Percentiles rank a stretch among this genome's conserved stretches.
Conservation (phyloP, 2,113 vertebrate genomes). For the Podiceps cristatus region DNA sequence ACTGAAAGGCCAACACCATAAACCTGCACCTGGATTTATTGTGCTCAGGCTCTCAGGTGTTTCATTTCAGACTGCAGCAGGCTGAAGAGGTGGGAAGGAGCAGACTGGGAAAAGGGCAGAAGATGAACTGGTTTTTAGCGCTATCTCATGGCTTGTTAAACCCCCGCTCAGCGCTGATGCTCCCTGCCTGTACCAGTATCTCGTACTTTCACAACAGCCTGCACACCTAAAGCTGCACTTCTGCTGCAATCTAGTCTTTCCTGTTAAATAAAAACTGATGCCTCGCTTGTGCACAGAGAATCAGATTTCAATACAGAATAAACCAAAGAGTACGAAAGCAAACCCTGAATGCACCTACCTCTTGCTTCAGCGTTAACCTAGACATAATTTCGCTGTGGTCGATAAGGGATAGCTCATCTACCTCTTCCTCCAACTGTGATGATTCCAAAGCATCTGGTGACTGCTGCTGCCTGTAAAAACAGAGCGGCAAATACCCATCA, state of each 20-base stretch:
- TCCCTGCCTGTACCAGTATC: neutral
- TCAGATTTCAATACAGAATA: neutral
- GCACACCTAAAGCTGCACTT: neutral
- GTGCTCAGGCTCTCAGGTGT: neutral
- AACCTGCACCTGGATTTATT: neutral
- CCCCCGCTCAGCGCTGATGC: neutral
- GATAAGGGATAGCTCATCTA: slow-evolving; percentile 93
- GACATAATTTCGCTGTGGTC: slow-evolving; percentile 96
- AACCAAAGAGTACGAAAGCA: neutral
- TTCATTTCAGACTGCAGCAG: neutral
- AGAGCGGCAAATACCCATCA: neutral
- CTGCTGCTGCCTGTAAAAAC: slow-evolving; percentile 78
- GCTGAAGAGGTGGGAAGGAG: neutral
- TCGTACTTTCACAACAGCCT: neutral
- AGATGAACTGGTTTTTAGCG: neutral
- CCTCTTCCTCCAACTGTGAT: slow-evolving; percentile 84
- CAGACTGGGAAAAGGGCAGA: neutral
- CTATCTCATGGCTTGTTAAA: neutral
- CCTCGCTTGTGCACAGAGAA: neutral
- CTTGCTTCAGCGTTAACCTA: slow-evolving; percentile 93
- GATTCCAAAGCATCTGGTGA: slow-evolving; percentile 83
- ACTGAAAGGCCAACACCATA: neutral
- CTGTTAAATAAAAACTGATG: neutral
- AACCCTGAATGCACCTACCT: slow-evolving; percentile 76
- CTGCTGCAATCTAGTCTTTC: neutral